Evolutionary conservation across 2,888 invertebrate species (phyloP), one percentile per base, ranked within the genome.

Genomic region (Tanytarsus gracilentus): DNA sequence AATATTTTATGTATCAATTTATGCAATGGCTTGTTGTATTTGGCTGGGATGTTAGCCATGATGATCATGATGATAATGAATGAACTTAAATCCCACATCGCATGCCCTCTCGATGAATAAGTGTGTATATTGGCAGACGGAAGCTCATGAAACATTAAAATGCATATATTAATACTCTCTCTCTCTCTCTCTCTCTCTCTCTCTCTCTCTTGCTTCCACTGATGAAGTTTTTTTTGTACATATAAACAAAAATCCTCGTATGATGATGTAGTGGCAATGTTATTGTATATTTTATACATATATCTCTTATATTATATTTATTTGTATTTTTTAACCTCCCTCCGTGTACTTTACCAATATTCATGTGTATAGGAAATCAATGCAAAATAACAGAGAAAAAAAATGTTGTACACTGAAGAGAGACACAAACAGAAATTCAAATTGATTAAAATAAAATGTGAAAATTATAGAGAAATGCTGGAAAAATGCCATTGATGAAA

Each of bases 91-190:
- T 44, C 44, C 44, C 44, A 18, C 40, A 40, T 4, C 40, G 18
- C 21, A 16, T 33, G 11, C 16, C 21, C 40, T 44, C 23, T 44
- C 44, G 18, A 21, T 18, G 23, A 23, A 18, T 44, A 18, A 44
- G 21, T 18, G 23, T 11, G 6, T n/a, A 23, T 11, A 44, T 9
- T 18, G 21, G 26, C 21, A 40, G 55, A 55, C 55, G 55, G 55
- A 26, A 53, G 39, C 21, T 53, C 53, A 36, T 36, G 39, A 55
- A 55, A 40, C 40, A 55, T 55, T 55, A 55, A 55, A 27, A 58
- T 48, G 40, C n/a, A 40, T 39, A 21, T n/a, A 44, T 44, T 44
- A 44, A 44, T 44, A 44, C 21, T 18, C 23, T 6, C 18, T 18
- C 8, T 11, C 18, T 44, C 21, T 16, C 18, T 18, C 16, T 18